Evolutionary conservation across 2,888 invertebrate genomes (phyloP).

Genomic region (Hypomecis punctinalis): DNA sequence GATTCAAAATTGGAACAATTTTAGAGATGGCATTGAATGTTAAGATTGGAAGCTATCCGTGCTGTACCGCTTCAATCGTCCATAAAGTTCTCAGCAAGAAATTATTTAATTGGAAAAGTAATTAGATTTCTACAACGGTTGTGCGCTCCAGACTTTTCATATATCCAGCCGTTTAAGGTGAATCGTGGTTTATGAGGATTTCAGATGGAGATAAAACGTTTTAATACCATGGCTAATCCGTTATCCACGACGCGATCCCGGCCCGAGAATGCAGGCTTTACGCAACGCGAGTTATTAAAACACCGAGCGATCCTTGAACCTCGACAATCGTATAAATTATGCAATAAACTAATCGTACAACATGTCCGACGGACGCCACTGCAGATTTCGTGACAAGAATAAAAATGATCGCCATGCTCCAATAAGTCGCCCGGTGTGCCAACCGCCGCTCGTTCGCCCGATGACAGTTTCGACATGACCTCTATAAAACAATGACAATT

Average conservation of each 20-base stretch:
- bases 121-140: conserved; percentile 23
- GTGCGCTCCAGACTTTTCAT: conserved; percentile 32
- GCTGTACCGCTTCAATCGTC: conserved; percentile 3
- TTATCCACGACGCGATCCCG: conserved; percentile 44
- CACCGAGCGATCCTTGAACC: conserved; percentile 61
- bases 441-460: conserved; percentile 57
- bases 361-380: conserved; percentile 62
- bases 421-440: conserved; percentile 77
- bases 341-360: conserved; percentile 67
- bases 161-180: conserved; percentile 38
- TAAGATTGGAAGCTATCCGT: conserved; percentile 10
- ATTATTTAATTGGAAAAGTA: conserved; percentile 17
- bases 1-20: conserved; percentile 58
- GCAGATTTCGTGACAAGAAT: conserved; percentile 73
- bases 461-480: conserved; percentile 74
- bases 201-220: conserved; percentile 45
- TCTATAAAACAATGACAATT: conserved; percentile 75
- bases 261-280: conserved; percentile 38
- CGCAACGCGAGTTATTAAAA: conserved; percentile 42
- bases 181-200: conserved; percentile 43
- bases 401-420: conserved; percentile 77
- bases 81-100: conserved; percentile 4
- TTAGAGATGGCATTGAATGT: conserved; percentile 26
- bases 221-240: conserved; percentile 46
- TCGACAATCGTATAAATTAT: conserved; percentile 62